Evolutionary conservation across 2,113 vertebrate species (phyloP), one percentile per base, ranked within the genome.

Genomic region (Oreochromis niloticus): DNA sequence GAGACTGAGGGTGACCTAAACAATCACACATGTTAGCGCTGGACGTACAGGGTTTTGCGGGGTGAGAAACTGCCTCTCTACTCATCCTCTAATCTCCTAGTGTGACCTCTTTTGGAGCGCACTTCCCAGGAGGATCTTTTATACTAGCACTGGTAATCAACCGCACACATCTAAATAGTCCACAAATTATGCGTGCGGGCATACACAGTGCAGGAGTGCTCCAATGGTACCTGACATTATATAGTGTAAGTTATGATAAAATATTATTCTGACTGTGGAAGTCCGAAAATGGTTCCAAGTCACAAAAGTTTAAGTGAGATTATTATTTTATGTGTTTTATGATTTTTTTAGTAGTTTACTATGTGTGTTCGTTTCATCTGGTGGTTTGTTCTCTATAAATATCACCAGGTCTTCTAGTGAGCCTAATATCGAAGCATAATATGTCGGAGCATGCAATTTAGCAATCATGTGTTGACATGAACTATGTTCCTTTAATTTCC

Each of bases 91-190:
- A 85, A 92, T 94, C 91, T 85, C 86, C 87, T 81, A 9, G 4
- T 85, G 61, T 91, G 94, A 94, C 94, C 88, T 93, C 82, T 85
- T 91, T 94, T 68, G 75, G 30, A 88, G 50, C 59, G 57, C 85
- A 39, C 36, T 73, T 87, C n/a, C 87, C 59, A 43, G 19, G 32
- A 81, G 41, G 3, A 73, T 80, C 9, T 66, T 10, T 73, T 39
- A 78, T 73, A 22, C n/a, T 5, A 73, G 4, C 39, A 36, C 81
- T 71, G 41, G 59, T 84, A 34, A 56, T 89, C 85, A 78, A 11
- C 9, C n/a, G 22, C 55, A 90, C 66, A 83, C 16, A 84, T 71
- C 22, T 14, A 81, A 41, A 11, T 68, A 4, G 84, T 27, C 17
- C 36, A 63, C 56, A 54, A 85, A 57, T 78, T 17, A 1, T 46